Evolutionary conservation across 1,140 invertebrate species (phyloP), one percentile per base, ranked within the genome.

Genomic region (Heliconius eleuchia): DNA sequence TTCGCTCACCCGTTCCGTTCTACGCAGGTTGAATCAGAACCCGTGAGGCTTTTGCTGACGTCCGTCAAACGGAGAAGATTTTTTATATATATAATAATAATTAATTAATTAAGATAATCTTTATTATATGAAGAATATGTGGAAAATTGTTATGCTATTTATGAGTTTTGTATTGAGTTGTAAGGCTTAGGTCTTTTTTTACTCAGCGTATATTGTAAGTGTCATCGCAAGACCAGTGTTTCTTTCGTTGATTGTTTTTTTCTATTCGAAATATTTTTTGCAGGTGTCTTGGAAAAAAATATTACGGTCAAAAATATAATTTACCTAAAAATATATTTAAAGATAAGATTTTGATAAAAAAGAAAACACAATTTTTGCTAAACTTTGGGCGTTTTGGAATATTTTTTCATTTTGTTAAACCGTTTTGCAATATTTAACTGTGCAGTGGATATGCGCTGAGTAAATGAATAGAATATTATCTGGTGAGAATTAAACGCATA

Each of bases 11-110:
- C 88, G 82, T 92, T 92, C 83, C 89, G 84, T 93, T 93, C 82
- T 91, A 90, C 88, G 89, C 92, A 94, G 92, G 92, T 94, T 94
- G 86, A 94, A 94, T 89, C 92, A 94, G 79, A 94, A 93, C 74
- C 92, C 91, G 74, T 94, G 89, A 94, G 85, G 76, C 83, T 82
- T 23, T 18, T 60, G 78, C 76, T 76, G 78, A 18, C 79, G 72
- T 34, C 83, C 77, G 81, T 73, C 79, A 75, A 75, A 82, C 73
- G 57, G 66, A 82, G 81, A 82, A 83, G 74, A 84, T 82, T 80
- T 57, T 71, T 80, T 27, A 60, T 66, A 66, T 66, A 66, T 66
- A 66, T 83, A 82, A 76, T 74, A 71, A 23, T 78, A 82, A 74
- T 82, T 73, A 80, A 83, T 50, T 83, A 81, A 82, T 76, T 82